Conservation (phyloP, 2,797 vertebrate species). For the Vireo griseus region DNA sequence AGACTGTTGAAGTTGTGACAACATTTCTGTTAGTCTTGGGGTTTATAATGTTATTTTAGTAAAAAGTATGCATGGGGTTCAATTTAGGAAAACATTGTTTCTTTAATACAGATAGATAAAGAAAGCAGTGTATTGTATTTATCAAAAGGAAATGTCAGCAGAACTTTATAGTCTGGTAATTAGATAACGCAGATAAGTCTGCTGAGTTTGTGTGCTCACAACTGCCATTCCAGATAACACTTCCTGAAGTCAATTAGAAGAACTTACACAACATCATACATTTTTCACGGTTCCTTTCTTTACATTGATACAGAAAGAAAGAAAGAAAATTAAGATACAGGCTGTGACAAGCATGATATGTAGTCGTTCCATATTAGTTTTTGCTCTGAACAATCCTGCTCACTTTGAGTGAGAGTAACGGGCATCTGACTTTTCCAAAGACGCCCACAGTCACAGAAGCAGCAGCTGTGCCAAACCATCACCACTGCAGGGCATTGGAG, state of each 20-base stretch:
- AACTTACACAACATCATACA: slow-evolving; percentile 11
- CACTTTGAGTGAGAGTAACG: accelerated
- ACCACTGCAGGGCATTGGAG: not conserved
- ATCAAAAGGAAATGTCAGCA: slow-evolving; percentile 72
- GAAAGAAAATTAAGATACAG: not conserved
- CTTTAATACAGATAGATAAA: slow-evolving; percentile 57
- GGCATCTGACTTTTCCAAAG: not conserved
- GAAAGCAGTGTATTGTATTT: slow-evolving; percentile 56
- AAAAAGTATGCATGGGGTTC: slow-evolving; percentile 1
- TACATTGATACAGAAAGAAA: not conserved
- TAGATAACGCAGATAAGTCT: slow-evolving; percentile 64
- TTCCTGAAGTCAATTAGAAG: slow-evolving; percentile 64
- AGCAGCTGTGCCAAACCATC: slow-evolving; percentile 27
- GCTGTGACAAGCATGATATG: not conserved
- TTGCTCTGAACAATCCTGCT: not conserved
- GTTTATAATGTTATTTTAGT: slow-evolving; percentile 38
- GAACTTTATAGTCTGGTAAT: slow-evolving; percentile 66
- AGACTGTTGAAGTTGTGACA: not conserved
- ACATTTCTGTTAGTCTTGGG: slow-evolving; percentile 37
- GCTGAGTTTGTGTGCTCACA: slow-evolving; percentile 55
- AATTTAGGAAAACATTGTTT: slow-evolving; percentile 46
- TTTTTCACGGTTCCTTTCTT: slow-evolving; percentile 17
- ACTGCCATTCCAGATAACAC: slow-evolving; percentile 60
- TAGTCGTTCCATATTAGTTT: accelerated
- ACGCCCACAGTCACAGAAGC: not conserved